Evolutionary conservation across 2,888 invertebrate species (phyloP).

Genomic region (Idaea straminata): DNA sequence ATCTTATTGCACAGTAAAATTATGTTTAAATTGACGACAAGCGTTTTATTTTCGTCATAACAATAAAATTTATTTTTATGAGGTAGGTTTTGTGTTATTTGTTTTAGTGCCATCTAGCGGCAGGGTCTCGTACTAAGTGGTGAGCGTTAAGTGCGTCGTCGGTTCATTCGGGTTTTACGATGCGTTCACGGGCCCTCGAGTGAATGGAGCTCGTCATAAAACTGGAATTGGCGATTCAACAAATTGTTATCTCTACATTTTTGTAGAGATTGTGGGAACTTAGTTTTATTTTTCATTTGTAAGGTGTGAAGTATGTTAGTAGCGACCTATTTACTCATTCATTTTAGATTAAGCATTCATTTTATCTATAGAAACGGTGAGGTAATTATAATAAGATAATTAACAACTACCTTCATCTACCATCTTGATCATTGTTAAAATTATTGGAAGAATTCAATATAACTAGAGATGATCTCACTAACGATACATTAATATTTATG

Average conservation of each 20-base stretch:
- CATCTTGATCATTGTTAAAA: too few relatives aligned
- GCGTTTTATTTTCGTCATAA: slow-evolving; percentile 81
- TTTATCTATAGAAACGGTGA: too few relatives aligned
- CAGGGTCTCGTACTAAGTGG: slow-evolving; percentile 45
- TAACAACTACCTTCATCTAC: too few relatives aligned
- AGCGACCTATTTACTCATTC: not conserved
- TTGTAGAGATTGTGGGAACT: slow-evolving; percentile 23
- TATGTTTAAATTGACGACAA: slow-evolving; percentile 80
- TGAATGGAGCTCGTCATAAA: slow-evolving; percentile 65
- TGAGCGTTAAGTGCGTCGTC: slow-evolving; percentile 49
- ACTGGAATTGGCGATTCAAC: slow-evolving; percentile 51
- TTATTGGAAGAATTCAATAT: too few relatives aligned
- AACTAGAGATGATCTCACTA: too few relatives aligned
- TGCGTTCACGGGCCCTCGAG: slow-evolving; percentile 51
- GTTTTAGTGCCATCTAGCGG: slow-evolving; percentile 67
- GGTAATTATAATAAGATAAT: too few relatives aligned
- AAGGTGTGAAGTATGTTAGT: not conserved
- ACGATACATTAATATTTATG: too few relatives aligned
- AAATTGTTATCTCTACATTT: slow-evolving; percentile 35
- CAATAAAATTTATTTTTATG: slow-evolving; percentile 81
- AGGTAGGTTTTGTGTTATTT: slow-evolving; percentile 51
- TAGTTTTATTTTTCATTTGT: slow-evolving; percentile 10
- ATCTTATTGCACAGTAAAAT: slow-evolving; percentile 79
- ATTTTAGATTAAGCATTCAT: not conserved
- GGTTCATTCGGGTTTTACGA: slow-evolving; percentile 56